Evolutionary conservation across 2,113 vertebrate species (phyloP).

Genomic region (Daubentonia madagascariensis): DNA sequence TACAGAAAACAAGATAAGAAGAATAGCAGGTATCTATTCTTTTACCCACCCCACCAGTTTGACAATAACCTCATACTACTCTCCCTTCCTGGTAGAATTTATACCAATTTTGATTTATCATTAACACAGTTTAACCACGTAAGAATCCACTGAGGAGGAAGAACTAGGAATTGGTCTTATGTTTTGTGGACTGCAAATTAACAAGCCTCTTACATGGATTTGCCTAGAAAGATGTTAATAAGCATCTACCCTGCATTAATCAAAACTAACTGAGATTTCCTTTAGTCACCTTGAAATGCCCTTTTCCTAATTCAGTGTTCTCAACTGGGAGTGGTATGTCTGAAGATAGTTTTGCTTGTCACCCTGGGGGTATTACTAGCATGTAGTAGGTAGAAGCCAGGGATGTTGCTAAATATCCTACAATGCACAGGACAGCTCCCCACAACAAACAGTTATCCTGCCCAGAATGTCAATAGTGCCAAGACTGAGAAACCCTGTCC

Average conservation of each 20-base stretch:
- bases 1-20: slow-evolving; percentile 84
- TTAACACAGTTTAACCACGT: background rate
- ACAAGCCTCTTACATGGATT: background rate
- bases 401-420: background rate
- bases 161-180: background rate
- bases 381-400: background rate
- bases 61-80: background rate
- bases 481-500: background rate
- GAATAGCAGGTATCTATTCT: slow-evolving; percentile 84
- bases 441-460: background rate
- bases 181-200: background rate
- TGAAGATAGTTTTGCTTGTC: background rate
- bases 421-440: background rate
- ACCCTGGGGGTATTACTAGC: background rate
- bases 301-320: background rate
- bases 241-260: background rate
- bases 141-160: background rate
- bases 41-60: background rate
- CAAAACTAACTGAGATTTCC: background rate
- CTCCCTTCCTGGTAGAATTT: background rate
- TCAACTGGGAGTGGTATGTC: background rate
- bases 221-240: background rate
- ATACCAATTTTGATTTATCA: background rate
- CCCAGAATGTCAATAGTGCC: background rate
- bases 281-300: background rate